phyloP scores from a whole-genome alignment of 2,113 vertebrate species.

The Laterallus jamaicensis region DNA sequence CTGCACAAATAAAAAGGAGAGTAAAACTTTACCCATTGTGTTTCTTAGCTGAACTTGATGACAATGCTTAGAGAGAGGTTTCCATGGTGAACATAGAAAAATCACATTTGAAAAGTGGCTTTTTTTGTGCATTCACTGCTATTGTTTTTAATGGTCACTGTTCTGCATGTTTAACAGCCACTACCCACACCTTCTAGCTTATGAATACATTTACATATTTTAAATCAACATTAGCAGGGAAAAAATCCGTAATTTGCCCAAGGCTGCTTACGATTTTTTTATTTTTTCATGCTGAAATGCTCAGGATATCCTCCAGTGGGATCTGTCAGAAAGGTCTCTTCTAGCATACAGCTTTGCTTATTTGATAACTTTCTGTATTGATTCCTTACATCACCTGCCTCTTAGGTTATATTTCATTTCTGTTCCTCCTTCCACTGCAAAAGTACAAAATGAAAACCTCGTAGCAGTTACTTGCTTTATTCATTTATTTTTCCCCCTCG shows the following conservation, averaged over 20 bases:
- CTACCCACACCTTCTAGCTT: neutral
- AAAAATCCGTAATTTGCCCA: neutral
- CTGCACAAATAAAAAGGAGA: neutral
- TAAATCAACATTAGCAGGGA: neutral
- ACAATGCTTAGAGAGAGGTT: neutral
- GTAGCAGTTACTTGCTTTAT: neutral
- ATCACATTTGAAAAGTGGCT: neutral
- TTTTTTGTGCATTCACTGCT: neutral
- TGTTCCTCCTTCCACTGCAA: neutral
- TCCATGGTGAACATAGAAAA: neutral
- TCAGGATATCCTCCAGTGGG: neutral
- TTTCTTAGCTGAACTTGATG: neutral
- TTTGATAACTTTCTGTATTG: neutral
- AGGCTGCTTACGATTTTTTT: neutral
- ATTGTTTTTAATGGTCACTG: neutral
- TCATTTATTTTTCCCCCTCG: neutral
- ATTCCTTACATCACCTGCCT: neutral
- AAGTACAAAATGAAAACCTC: neutral
- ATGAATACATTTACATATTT: slow-evolving; percentile 30
- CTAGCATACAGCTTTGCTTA: neutral
- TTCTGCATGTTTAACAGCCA: neutral
- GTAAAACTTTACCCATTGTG: neutral
- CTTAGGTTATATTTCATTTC: neutral
- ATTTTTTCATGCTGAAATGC: neutral
- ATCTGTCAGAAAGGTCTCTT: neutral